Conservation (phyloP, 2,888 invertebrate species). For the Laspeyria flexula region DNA sequence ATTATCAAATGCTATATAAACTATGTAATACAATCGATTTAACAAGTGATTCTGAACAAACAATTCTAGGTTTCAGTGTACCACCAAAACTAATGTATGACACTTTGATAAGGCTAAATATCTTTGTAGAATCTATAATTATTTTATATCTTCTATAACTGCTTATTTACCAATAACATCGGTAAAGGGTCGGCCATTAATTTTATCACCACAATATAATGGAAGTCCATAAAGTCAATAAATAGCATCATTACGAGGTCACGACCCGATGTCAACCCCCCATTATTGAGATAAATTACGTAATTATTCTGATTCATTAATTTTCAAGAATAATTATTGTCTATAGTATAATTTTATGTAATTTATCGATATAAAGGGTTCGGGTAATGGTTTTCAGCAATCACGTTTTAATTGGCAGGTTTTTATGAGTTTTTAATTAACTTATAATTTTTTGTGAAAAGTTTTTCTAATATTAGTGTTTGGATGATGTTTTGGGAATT, state of each 20-base stretch:
- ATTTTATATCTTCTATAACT: no score
- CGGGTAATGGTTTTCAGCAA: neutral
- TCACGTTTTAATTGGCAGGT: neutral
- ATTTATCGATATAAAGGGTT: neutral
- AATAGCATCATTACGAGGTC: constrained; percentile 21
- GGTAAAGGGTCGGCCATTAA: constrained; percentile 3
- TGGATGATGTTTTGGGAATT: no score
- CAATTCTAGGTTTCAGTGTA: no score
- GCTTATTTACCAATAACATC: neutral
- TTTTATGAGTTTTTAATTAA: neutral
- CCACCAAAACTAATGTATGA: no score
- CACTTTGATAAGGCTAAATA: no score
- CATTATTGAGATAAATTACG: neutral
- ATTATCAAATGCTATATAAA: no score
- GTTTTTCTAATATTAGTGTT: no score
- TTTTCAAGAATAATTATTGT: neutral
- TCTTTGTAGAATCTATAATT: no score
- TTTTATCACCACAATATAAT: constrained; percentile 9
- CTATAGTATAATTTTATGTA: neutral
- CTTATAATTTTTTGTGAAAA: no score
- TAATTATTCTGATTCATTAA: neutral
- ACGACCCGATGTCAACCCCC: neutral
- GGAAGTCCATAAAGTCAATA: constrained; percentile 3
- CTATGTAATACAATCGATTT: no score
- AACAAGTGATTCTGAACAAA: no score